A percentile compares a stretch with the other conserved stretches of the same genome.
phyloP scores from a whole-genome alignment of 2,888 invertebrate species.

The Gerris lacustris region DNA sequence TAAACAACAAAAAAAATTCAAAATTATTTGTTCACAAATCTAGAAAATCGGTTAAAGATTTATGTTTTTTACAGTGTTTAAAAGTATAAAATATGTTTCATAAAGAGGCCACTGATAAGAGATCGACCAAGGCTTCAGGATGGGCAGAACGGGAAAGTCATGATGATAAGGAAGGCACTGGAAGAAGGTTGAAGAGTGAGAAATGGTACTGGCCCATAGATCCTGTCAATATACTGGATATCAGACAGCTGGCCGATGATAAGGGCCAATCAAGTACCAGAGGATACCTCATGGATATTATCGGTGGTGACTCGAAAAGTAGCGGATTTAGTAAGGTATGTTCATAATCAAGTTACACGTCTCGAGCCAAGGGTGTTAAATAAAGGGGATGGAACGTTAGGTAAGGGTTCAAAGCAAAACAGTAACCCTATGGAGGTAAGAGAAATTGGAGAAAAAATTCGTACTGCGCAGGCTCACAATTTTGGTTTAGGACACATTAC shows the following conservation, averaged over 20 bases:
- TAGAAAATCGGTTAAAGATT: no score
- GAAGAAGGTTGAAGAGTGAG: not conserved
- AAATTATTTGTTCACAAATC: no score
- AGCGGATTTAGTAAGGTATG: not conserved
- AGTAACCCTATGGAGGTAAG: no score
- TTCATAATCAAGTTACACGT: no score
- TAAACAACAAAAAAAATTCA: no score
- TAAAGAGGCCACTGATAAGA: not conserved
- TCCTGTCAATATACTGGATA: not conserved
- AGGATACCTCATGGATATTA: not conserved
- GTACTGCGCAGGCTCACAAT: no score
- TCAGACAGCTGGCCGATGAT: not conserved
- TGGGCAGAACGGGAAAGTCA: no score
- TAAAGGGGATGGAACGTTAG: no score
- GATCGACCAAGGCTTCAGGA: not conserved
- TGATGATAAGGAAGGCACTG: not conserved
- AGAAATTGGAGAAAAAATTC: no score
- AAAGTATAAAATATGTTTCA: conserved; percentile 1
- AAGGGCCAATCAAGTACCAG: not conserved
- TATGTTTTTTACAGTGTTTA: not conserved
- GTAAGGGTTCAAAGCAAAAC: no score
- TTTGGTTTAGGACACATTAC: no score
- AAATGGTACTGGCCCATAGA: not conserved
- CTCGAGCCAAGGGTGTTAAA: no score
- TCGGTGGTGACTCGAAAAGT: not conserved